Percentiles rank a stretch among this genome's conserved stretches.
These are phyloP conservation scores for Oreonectes daqikongensis DNA, from an alignment of 2,797 vertebrate genomes.

Conservation along the genomic window DNA sequence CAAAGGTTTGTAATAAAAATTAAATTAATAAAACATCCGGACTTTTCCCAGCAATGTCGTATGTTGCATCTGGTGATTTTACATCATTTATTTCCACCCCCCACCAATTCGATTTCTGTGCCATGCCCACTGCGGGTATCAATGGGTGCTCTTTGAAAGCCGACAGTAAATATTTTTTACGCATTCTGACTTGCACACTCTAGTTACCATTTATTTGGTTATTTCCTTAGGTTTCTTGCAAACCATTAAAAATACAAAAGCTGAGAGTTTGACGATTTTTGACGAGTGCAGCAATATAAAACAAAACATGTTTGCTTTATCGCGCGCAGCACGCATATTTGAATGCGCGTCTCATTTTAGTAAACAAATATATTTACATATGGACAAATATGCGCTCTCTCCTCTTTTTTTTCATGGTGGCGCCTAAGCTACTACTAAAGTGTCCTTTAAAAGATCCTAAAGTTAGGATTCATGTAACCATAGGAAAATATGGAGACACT, in stretches of 20 bases:
- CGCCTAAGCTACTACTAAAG: neutral
- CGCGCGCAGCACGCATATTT: too few species aligned
- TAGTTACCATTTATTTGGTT: neutral
- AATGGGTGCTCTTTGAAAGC: constrained; percentile 42
- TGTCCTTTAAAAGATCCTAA: neutral
- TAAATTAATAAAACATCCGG: constrained; percentile 44
- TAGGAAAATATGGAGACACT: constrained; percentile 15
- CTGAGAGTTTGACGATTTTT: too few species aligned
- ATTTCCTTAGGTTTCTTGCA: too few species aligned
- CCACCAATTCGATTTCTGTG: constrained; percentile 72
- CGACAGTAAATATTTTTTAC: constrained; percentile 7
- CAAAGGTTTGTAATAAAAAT: constrained; percentile 36
- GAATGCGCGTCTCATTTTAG: neutral
- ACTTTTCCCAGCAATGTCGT: constrained; percentile 59
- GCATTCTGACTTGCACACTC: neutral
- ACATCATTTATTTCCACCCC: constrained; percentile 77
- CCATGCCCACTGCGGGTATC: constrained; percentile 64
- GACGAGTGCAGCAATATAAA: too few species aligned
- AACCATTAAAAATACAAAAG: neutral
- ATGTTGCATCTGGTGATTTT: constrained; percentile 77
- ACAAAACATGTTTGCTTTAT: neutral
- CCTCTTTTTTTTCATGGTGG: neutral
- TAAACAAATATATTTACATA: constrained; percentile 26
- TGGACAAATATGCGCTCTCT: constrained; percentile 7
- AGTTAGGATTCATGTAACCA: constrained; percentile 17